Evolutionary conservation across 2,113 vertebrate genomes (phyloP).

Genomic region (Erythrolamprus reginae): DNA sequence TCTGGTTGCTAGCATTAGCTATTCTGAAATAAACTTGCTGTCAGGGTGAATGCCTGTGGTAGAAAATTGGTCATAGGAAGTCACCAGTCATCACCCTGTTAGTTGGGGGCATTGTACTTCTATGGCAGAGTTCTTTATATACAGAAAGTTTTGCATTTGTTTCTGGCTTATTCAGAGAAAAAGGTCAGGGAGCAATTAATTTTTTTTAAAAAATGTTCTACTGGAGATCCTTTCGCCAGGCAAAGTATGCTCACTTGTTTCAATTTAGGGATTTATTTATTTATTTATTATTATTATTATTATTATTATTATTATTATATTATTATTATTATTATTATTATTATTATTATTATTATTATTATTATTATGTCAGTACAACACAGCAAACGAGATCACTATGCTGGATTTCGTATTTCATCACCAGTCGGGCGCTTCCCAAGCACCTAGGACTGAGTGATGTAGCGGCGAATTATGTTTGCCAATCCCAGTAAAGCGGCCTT

Average conservation of each 20-base stretch:
- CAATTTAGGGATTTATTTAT: not conserved
- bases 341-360: too few species aligned
- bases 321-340: too few species aligned
- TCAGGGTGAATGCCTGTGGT: not conserved
- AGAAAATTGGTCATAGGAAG: not conserved
- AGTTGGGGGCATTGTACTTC: not conserved
- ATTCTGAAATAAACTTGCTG: not conserved
- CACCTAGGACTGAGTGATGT: too few species aligned
- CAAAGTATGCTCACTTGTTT: not conserved
- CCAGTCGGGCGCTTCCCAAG: too few species aligned
- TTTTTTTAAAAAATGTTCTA: not conserved
- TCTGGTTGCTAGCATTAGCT: not conserved
- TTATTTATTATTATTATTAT: too few species aligned
- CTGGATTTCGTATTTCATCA: too few species aligned
- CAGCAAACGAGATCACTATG: too few species aligned
- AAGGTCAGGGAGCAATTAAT: not conserved
- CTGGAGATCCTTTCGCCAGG: not conserved
- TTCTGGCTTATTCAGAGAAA: not conserved
- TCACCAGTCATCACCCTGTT: not conserved
- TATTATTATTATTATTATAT: too few species aligned
- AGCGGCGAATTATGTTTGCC: too few species aligned
- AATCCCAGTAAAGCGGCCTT: too few species aligned
- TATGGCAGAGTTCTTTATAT: not conserved
- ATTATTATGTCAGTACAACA: too few species aligned
- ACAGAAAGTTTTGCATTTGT: not conserved